Conservation (phyloP, 2,797 vertebrate genomes). For the Hippocampus kuda region DNA sequence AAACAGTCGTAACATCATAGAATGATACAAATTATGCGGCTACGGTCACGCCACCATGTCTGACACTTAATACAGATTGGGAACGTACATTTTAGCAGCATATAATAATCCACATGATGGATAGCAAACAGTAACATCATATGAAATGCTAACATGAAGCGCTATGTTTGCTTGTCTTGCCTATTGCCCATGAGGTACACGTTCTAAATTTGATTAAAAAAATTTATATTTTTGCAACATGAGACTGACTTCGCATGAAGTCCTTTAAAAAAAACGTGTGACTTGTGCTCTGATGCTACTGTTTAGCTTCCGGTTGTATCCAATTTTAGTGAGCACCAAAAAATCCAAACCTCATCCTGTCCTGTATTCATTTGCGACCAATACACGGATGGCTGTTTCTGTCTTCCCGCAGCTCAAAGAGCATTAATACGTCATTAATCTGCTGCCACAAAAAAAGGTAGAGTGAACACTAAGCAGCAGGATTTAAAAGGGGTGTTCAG, state of each 20-base stretch:
- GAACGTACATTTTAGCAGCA: not conserved
- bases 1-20: too few species aligned
- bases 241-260: too few species aligned
- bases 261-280: not conserved
- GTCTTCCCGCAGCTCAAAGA: constrained; percentile 18
- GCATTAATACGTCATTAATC: constrained; percentile 63
- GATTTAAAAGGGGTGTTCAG: constrained; percentile 33
- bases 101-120: not conserved
- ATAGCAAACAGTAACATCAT: too few species aligned
- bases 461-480: constrained; percentile 21
- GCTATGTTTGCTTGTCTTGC: too few species aligned
- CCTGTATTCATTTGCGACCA: not conserved
- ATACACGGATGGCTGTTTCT: too few species aligned
- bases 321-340: constrained; percentile 26
- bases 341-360: not conserved
- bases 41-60: too few species aligned
- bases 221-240: not conserved
- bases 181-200: too few species aligned
- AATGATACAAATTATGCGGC: too few species aligned
- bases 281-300: not conserved
- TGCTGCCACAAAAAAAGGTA: constrained; percentile 45
- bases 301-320: not conserved
- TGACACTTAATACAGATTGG: not conserved
- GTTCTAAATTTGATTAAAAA: too few species aligned
- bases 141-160: too few species aligned